A percentile compares a stretch with the other conserved stretches of the same genome.
Evolutionary conservation across 2,888 invertebrate species (phyloP).

Genomic region (Strigamia maritima): DNA sequence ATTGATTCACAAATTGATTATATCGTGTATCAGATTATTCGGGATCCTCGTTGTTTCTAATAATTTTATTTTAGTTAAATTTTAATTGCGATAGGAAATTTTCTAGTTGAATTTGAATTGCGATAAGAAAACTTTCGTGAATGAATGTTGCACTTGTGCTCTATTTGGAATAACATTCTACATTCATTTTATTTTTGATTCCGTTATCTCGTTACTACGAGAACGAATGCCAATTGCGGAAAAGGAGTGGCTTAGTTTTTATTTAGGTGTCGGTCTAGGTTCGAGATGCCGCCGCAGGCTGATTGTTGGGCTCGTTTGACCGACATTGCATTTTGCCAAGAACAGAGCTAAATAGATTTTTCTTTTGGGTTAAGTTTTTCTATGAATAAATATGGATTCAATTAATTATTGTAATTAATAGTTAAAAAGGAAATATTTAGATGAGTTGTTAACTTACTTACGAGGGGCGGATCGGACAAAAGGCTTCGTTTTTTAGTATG

Average conservation of each 20-base stretch:
- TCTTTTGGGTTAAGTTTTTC: not conserved
- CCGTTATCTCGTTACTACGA: not conserved
- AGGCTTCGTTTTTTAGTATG: not conserved
- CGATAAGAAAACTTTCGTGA: too few relatives aligned
- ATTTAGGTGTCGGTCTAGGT: conserved; percentile 11
- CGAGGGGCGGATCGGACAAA: not conserved
- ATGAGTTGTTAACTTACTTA: not conserved
- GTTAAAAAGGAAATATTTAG: not conserved
- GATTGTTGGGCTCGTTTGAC: not conserved
- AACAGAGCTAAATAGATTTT: not conserved
- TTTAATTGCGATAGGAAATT: too few relatives aligned
- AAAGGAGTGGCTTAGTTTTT: conserved; percentile 7
- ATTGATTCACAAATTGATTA: too few relatives aligned
- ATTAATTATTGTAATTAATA: not conserved
- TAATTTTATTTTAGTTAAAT: too few relatives aligned
- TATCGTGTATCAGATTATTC: too few relatives aligned
- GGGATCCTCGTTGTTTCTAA: too few relatives aligned
- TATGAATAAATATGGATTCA: not conserved
- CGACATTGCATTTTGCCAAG: not conserved
- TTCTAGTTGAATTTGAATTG: too few relatives aligned
- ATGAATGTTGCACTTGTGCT: not conserved
- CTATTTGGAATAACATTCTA: not conserved
- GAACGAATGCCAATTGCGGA: conserved; percentile 8
- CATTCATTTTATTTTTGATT: not conserved
- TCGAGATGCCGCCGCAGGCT: not conserved